A percentile compares a stretch with the other conserved stretches of the same genome.
These are phyloP conservation scores for Ramphastos sulfuratus DNA, from an alignment of 2,113 vertebrate species.

Conservation along the genomic window DNA sequence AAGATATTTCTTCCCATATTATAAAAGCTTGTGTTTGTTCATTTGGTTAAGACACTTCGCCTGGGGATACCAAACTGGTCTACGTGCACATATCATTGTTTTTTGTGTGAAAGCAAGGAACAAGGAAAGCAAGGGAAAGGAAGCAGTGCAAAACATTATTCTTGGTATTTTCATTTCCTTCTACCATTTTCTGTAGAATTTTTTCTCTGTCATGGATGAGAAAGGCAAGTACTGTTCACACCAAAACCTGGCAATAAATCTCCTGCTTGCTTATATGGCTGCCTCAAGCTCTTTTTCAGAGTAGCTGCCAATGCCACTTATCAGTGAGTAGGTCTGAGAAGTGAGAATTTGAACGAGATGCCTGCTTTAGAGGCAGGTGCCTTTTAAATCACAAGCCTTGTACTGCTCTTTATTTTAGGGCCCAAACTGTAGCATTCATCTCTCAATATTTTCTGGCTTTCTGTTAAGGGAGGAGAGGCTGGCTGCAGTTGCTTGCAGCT, in stretches of 20 bases:
- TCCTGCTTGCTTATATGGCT: background rate
- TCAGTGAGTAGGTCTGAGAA: background rate
- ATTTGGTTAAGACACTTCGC: background rate
- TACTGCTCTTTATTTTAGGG: background rate
- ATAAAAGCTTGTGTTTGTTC: background rate
- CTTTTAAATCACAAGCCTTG: background rate
- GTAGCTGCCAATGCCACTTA: background rate
- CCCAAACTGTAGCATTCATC: background rate
- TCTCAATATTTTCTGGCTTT: background rate
- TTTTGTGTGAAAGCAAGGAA: background rate
- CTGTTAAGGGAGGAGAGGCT: background rate
- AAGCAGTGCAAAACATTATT: background rate
- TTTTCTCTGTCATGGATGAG: background rate
- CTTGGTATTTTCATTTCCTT: background rate
- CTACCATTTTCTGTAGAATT: background rate
- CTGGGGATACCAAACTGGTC: background rate
- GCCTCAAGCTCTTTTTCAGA: background rate
- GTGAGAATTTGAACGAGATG: background rate
- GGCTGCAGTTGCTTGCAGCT: background rate
- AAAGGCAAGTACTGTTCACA: background rate
- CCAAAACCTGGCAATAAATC: constrained; percentile 15
- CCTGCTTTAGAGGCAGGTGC: background rate
- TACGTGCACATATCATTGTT: accelerated
- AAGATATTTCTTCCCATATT: background rate
- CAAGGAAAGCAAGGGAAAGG: background rate